Evolutionary conservation across 2,888 invertebrate genomes (phyloP).

Genomic region (Ectemnius lituratus): DNA sequence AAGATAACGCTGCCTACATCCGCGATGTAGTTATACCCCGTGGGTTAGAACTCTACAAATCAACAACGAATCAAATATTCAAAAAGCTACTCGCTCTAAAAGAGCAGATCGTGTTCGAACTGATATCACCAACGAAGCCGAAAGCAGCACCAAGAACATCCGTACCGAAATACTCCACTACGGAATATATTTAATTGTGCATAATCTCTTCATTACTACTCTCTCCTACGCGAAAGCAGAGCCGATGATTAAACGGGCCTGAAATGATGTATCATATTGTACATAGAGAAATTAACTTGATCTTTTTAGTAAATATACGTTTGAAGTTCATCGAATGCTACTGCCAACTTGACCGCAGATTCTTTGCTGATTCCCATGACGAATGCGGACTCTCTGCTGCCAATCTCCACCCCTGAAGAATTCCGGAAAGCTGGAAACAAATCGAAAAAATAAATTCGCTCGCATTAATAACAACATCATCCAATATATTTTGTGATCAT

Average conservation of each 20-base stretch:
- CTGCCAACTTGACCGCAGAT: neutral
- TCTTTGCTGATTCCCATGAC: no score
- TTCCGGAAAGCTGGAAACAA: no score
- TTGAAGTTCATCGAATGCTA: constrained; percentile 21
- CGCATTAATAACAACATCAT: neutral
- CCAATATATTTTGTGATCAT: no score
- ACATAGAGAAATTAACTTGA: constrained; percentile 45
- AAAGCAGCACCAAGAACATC: constrained; percentile 81
- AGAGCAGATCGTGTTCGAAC: constrained; percentile 82
- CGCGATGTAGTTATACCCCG: constrained; percentile 79
- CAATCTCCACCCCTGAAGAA: no score
- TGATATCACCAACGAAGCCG: constrained; percentile 79
- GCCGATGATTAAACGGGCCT: neutral
- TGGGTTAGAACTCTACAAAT: constrained; percentile 73
- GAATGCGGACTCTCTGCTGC: no score
- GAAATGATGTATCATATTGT: constrained; percentile 62
- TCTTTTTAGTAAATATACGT: constrained; percentile 41
- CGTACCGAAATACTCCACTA: constrained; percentile 85
- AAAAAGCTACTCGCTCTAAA: constrained; percentile 69
- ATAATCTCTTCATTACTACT: no score
- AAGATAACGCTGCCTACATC: constrained; percentile 85
- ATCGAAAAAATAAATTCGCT: no score
- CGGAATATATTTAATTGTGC: constrained; percentile 79
- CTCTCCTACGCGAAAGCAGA: neutral
- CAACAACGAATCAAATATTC: constrained; percentile 69